Evolutionary conservation across 2,113 vertebrate species (phyloP), one percentile per base, ranked within the genome.

Genomic region (Albula goreensis): DNA sequence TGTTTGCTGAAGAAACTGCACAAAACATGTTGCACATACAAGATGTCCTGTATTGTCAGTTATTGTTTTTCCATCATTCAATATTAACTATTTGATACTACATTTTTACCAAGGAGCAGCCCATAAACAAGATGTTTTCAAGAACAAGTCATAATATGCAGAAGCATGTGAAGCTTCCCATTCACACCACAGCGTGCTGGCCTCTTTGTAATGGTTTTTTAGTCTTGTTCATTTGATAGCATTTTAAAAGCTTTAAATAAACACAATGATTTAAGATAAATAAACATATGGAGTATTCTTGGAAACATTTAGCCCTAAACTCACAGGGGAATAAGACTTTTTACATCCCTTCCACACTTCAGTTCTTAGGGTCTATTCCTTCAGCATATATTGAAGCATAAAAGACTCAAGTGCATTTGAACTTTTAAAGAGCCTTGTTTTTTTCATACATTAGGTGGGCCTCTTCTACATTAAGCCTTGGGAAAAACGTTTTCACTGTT

Each of bases 351-450:
- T 94, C 8, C 8, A 31, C 25, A 74, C n/a, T 22, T 22, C n/a
- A 74, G 25, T 74, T 31, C 19, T 74, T 25, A 94, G 96, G 94
- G 94, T 96, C 96, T 95, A 96, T 96, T 96, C 94, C 92, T 96
- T 96, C 91, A 92, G 94, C 96, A 98, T 97, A 98, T 96, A 96
- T 95, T 95, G 94, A 94, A 96, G 95, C 96, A 97, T 96, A 96
- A 94, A 97, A 9, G 95, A 95, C 96, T 97, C 96, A 97, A 97
- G 96, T 96, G 96, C 95, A 94, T 94, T 93, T 88, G 93, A 93
- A 96, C 94, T 95, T 41, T 41, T 93, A 87, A 94, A 93, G 94
- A 94, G 96, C 94, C 95, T 96, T 96, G 95, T 81, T 12, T 49
- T 78, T 31, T 84, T 81, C 7, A 70, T 17, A 50, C 60, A 80